These are phyloP conservation scores for Cladopsammia gracilis DNA, from an alignment of 64 coral and sea anemone genomes.

Conservation along the genomic window DNA sequence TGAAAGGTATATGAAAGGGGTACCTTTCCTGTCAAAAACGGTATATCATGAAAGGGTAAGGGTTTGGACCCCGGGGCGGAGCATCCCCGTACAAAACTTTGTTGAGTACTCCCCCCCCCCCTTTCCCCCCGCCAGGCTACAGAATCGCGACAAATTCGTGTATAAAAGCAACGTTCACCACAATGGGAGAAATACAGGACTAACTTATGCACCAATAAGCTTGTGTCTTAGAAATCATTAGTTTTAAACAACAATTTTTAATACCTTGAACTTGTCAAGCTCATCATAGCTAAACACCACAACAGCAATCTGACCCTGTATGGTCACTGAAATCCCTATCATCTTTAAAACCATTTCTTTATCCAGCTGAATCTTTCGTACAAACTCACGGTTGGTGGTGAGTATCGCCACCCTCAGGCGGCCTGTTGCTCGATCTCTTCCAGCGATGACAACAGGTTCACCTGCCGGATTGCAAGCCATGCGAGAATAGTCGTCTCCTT, in stretches of 20 bases:
- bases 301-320: conserved; percentile 32
- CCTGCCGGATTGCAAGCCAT: conserved; percentile 17
- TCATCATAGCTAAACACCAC: not conserved
- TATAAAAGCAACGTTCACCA: no score
- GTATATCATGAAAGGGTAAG: no score
- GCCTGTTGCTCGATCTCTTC: not conserved
- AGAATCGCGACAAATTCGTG: no score
- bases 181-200: no score
- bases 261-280: not conserved
- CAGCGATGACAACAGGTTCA: conserved; percentile 40
- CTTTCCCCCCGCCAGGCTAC: no score
- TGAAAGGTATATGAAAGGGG: no score
- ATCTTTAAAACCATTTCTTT: not conserved
- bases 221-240: no score
- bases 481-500: not conserved
- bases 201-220: no score
- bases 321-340: conserved; percentile 28
- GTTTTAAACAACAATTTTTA: not conserved
- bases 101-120: no score
- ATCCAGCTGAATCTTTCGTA: not conserved
- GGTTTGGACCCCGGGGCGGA: no score
- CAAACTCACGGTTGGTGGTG: conserved; percentile 20
- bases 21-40: no score
- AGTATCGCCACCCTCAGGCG: not conserved
- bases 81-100: no score